Conservation (phyloP, 2,797 vertebrate species). For the Myoxocephalus aenaeus region DNA sequence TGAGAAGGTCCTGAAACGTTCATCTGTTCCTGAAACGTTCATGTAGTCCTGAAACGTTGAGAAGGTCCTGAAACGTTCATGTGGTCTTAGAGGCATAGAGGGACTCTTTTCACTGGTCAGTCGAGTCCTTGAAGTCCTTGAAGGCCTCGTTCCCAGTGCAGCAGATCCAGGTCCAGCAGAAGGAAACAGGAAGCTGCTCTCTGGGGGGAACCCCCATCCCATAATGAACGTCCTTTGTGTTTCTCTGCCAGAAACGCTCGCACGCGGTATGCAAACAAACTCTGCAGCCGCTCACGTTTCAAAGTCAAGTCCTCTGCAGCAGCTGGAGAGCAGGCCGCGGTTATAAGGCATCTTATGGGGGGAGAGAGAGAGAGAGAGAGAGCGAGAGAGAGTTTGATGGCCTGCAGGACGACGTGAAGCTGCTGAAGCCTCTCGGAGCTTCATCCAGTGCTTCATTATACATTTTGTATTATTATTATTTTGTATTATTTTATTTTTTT, state of each 20-base stretch:
- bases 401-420: too few relatives aligned
- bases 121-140: background rate
- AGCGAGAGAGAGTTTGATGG: slow-evolving; percentile 6
- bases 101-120: too few relatives aligned
- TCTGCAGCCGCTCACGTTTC: slow-evolving; percentile 85
- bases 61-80: too few relatives aligned
- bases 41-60: too few relatives aligned
- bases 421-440: too few relatives aligned
- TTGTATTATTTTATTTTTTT: too few relatives aligned
- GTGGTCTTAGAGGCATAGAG: too few relatives aligned
- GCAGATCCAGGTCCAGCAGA: slow-evolving; percentile 40
- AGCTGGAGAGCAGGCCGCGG: slow-evolving; percentile 84
- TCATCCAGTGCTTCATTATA: too few relatives aligned
- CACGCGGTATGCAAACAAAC: slow-evolving; percentile 80
- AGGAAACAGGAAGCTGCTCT: slow-evolving; percentile 49
- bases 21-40: too few relatives aligned
- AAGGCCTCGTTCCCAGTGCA: slow-evolving; percentile 4
- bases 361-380: slow-evolving; percentile 45
- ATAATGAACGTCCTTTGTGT: slow-evolving; percentile 81
- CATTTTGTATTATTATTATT: too few relatives aligned
- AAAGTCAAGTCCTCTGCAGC: slow-evolving; percentile 86
- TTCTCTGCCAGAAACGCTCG: slow-evolving; percentile 69
- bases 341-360: slow-evolving; percentile 79
- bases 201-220: slow-evolving; percentile 50
- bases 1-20: too few relatives aligned